A percentile compares a stretch with the other conserved stretches of the same genome.
phyloP scores from a whole-genome alignment of 2,113 vertebrate species.

The Syrmaticus mikado region DNA sequence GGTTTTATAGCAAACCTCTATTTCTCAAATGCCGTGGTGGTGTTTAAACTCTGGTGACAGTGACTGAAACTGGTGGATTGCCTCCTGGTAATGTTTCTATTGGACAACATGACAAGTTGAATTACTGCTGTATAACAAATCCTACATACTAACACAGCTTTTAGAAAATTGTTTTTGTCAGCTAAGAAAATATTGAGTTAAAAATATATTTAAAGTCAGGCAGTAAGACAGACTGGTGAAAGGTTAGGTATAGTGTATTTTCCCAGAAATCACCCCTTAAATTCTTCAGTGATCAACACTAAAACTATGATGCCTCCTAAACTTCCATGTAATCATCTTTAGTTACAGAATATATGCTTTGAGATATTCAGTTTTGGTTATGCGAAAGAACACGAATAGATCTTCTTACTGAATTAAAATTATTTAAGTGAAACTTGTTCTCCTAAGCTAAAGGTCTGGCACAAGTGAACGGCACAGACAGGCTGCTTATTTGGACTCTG shows the following conservation, averaged over 20 bases:
- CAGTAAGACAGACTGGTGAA: constrained; percentile 21
- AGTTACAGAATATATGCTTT: not conserved
- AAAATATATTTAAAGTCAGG: constrained; percentile 66
- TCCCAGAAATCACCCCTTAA: not conserved
- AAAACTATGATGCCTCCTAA: not conserved
- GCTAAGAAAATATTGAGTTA: constrained; percentile 68
- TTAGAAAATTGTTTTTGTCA: constrained; percentile 71
- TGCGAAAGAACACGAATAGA: not conserved
- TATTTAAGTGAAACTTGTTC: not conserved
- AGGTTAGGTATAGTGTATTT: constrained; percentile 30
- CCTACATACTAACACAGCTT: constrained; percentile 49
- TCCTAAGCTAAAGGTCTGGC: constrained; percentile 13
- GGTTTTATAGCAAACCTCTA: constrained; percentile 23
- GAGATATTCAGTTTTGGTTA: not conserved
- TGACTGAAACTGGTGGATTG: constrained; percentile 56
- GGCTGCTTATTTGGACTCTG: constrained; percentile 8
- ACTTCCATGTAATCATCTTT: not conserved
- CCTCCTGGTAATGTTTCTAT: constrained; percentile 66
- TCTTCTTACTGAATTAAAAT: constrained; percentile 3
- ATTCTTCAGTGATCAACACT: not conserved
- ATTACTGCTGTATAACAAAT: constrained; percentile 68
- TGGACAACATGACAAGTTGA: constrained; percentile 63
- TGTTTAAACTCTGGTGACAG: constrained; percentile 59
- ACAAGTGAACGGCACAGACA: constrained; percentile 4
- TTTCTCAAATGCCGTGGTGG: constrained; percentile 35